Base-by-base conservation (phyloP, 2,888 invertebrate species). In the Mesoligia furuncula region DNA sequence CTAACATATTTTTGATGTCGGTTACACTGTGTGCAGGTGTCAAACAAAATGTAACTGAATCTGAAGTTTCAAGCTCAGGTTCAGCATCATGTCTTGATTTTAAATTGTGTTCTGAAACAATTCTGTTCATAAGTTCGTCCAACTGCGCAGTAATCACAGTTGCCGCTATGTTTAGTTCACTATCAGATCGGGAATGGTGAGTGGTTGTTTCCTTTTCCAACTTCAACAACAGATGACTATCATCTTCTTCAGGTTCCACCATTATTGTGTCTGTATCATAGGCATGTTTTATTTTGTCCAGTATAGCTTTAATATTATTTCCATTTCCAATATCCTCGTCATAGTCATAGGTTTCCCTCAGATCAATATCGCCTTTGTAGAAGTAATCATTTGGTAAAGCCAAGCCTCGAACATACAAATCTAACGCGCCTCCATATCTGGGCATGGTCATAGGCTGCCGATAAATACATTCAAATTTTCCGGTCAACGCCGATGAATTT, bases 391-490 rank as follows among this genome's bases (percentile, higher is more conserved):
- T 67, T 6, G 94, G 94, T 67, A 96, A 86, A 3, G 91, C 70
- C 65, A 83, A 86, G 15, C 97, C 96, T 57, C 90, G 90, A 11
- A 96, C 88, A 36, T 77, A 61, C 27, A 97, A 87, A 76, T 96
- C 94, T 15, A 90, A 81, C 13, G 91, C 90, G 15, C 84, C 85
- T 2, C 91, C 91, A 82, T 91, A 95, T 51, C 89, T 90, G 13
- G 94, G 95, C 59, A 90, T 77, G 24, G 94, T 93, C 87, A 95
- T 91, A 6, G 94, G 93, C 76, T 96, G 96, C 13, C 91, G 92
- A 87, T 97, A 97, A 72, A 97, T 95, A 73, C 97, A 95, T 92
- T 97, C 97, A 84, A 98, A 98, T 42, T 95, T 95, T 13, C 98
- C 98, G 0, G 98, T 97, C 11, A 94, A 80, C 0, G 97, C 94